Evolutionary conservation across 1,140 invertebrate species (phyloP), one percentile per base, ranked within the genome.

Genomic region (Cotesia glomerata): DNA sequence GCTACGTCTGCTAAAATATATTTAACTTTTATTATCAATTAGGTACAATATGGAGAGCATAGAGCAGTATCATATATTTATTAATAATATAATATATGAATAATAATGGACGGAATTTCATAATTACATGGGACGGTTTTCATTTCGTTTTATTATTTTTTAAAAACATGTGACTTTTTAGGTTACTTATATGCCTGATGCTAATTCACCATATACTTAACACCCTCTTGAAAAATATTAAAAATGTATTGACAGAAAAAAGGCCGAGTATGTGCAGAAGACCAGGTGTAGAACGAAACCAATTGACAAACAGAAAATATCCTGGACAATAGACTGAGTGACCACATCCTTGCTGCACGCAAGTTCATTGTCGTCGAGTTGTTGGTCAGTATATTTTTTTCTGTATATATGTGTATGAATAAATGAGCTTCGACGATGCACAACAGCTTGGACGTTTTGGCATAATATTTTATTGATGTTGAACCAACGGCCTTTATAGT

Each of bases 311-410:
- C 68, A 65, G 52, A 39, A 35, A 65, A 35, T 36, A 39, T n/a
- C 58, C 16, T 66, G 70, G 35, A 77, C 72, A 75, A 77, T 67
- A 65, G 62, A 67, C 11, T 59, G 62, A 61, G 70, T 74, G 63
- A 77, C 76, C 76, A 77, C 76, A 77, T 77, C 76, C 76, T 77
- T 56, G 26, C 52, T 51, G 56, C 72, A 77, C 61, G 69, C 58
- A 77, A 77, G 68, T 69, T 77, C 68, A 77, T 77, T 77, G 75
- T 77, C 75, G 64, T 74, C 73, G 67, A 14, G 45, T 45, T 45
- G 39, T 45, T 45, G 39, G 39, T 45, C 11, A 45, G 39, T 45
- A 45, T 45, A 45, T 45, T 45, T 45, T 45, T 45, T 45, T 45
- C 5, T 45, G 39, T 45, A 45, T 45, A 45, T 45, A 45, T 26